Conservation (phyloP, 2,888 invertebrate genomes). For the Clepsis dumicolana region DNA sequence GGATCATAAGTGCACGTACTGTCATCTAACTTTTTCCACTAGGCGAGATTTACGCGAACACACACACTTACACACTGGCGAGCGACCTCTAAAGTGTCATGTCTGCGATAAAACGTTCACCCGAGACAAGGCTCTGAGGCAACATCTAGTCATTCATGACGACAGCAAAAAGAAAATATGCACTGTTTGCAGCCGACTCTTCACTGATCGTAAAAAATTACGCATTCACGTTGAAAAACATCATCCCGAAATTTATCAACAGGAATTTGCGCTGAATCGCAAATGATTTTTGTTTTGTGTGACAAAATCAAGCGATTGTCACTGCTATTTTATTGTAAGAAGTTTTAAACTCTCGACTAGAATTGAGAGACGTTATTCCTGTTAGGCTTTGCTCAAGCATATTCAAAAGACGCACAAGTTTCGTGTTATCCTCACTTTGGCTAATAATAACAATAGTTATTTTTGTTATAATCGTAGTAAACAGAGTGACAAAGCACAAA, state of each 20-base stretch:
- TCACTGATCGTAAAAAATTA: constrained; percentile 36
- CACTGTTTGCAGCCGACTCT: constrained; percentile 38
- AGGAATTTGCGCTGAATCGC: constrained; percentile 26
- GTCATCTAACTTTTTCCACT: constrained; percentile 48
- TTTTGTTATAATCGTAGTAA: too few species aligned
- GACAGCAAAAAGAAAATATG: constrained; percentile 44
- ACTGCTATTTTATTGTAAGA: background rate
- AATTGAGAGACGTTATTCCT: background rate
- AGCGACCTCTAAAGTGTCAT: constrained; percentile 38
- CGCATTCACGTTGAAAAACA: constrained; percentile 42
- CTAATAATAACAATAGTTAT: too few species aligned
- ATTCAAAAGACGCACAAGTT: background rate
- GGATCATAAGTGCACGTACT: constrained; percentile 48
- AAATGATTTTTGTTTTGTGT: constrained; percentile 17
- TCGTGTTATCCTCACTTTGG: background rate
- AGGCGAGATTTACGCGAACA: constrained; percentile 36
- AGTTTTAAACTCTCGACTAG: background rate
- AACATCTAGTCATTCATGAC: constrained; percentile 44
- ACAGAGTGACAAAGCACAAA: too few species aligned
- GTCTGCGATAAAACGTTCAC: constrained; percentile 43
- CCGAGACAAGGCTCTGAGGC: constrained; percentile 22
- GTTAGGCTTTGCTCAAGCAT: background rate
- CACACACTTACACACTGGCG: constrained; percentile 35
- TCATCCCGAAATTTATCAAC: constrained; percentile 44
- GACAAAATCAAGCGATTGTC: constrained; percentile 9